phyloP scores from a whole-genome alignment of 2,888 invertebrate species.

The Cheilosia urbana region DNA sequence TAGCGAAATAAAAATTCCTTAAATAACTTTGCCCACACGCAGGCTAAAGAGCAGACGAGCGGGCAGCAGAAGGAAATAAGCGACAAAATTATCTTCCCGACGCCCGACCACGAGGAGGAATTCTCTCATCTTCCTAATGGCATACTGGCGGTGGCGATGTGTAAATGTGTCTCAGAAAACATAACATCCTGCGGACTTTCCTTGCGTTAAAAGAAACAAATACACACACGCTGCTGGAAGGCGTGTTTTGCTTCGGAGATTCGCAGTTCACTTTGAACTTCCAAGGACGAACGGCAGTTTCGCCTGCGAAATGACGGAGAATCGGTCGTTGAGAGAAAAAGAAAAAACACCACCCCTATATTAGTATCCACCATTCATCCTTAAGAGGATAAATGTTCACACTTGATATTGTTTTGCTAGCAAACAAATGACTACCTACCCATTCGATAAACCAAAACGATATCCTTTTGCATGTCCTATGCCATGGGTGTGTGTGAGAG shows the following conservation, averaged over 20 bases:
- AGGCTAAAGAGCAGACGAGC: background rate
- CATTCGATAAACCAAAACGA: slow-evolving; percentile 43
- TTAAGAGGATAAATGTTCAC: slow-evolving; percentile 65
- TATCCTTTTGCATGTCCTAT: slow-evolving; percentile 43
- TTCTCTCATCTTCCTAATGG: slow-evolving; percentile 12
- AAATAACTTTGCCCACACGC: slow-evolving; percentile 47
- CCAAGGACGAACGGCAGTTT: slow-evolving; percentile 1
- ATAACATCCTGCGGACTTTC: slow-evolving; percentile 52
- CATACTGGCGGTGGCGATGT: slow-evolving; percentile 25
- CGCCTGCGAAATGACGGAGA: slow-evolving; percentile 19
- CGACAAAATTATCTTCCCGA: slow-evolving; percentile 63
- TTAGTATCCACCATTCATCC: slow-evolving; percentile 12
- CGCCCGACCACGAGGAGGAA: background rate
- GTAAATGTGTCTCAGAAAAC: slow-evolving; percentile 39
- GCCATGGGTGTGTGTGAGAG: background rate
- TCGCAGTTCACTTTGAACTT: slow-evolving; percentile 27
- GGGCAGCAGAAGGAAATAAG: slow-evolving; percentile 21
- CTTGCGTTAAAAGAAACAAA: slow-evolving; percentile 34
- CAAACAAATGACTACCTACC: slow-evolving; percentile 62
- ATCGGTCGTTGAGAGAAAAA: slow-evolving; percentile 18
- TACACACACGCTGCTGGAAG: slow-evolving; percentile 15
- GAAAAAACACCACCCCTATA: background rate
- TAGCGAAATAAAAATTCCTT: slow-evolving; percentile 52
- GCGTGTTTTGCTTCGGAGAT: slow-evolving; percentile 37
- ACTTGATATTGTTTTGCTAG: slow-evolving; percentile 71